phyloP scores from a whole-genome alignment of 2,797 vertebrate species.

The Dendrocincla tyrannina region DNA sequence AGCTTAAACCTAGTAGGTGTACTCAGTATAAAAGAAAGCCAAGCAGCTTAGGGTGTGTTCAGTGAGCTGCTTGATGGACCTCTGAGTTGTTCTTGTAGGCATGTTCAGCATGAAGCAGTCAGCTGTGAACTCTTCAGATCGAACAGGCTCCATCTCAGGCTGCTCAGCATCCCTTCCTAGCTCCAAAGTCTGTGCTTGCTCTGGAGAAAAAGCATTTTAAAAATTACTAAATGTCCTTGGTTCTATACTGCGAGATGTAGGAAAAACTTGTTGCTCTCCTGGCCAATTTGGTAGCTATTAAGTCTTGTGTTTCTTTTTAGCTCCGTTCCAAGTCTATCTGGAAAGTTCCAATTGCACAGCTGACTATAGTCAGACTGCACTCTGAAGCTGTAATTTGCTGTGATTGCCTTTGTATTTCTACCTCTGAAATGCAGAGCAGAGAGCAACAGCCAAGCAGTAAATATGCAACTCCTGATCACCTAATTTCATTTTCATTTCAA shows the following conservation, averaged over 20 bases:
- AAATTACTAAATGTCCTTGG: not conserved
- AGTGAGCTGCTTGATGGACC: not conserved
- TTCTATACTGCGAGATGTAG: not conserved
- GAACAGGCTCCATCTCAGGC: not conserved
- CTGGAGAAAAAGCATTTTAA: not conserved
- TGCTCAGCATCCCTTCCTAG: not conserved
- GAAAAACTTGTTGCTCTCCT: not conserved
- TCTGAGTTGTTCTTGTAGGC: not conserved
- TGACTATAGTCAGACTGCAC: not conserved
- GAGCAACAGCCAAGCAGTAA: not conserved
- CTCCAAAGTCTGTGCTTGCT: not conserved
- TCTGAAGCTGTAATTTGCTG: not conserved
- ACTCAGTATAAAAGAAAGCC: not conserved
- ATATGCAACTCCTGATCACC: not conserved
- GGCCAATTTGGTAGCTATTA: not conserved
- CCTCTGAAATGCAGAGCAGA: not conserved
- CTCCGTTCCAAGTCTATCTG: not conserved
- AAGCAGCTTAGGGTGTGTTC: not conserved
- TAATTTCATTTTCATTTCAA: not conserved
- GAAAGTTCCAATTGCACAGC: not conserved
- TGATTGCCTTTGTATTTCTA: not conserved
- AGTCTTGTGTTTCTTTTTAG: not conserved
- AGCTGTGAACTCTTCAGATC: not conserved
- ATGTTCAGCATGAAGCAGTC: not conserved
- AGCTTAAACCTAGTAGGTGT: not conserved